phyloP scores from a whole-genome alignment of 2,888 invertebrate species.

The Cheilosia impressa region DNA sequence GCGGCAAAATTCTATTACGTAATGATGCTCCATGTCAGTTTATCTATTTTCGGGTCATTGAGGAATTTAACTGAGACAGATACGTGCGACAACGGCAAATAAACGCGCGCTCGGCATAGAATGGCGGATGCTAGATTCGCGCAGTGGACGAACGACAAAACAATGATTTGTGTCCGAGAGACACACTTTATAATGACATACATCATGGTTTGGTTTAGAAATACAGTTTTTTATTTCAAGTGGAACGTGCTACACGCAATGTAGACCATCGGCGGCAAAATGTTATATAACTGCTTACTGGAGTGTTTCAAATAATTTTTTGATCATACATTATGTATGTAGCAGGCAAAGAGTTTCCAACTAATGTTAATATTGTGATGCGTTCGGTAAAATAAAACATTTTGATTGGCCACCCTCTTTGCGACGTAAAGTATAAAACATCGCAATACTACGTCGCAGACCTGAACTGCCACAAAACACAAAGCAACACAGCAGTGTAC shows the following conservation, averaged over 20 bases:
- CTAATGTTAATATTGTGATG: too few relatives aligned
- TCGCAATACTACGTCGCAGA: too few relatives aligned
- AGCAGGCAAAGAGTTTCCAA: too few relatives aligned
- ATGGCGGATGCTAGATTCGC: constrained; percentile 49
- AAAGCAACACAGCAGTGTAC: too few relatives aligned
- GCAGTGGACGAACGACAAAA: constrained; percentile 15
- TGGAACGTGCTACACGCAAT: not conserved
- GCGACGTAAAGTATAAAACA: too few relatives aligned
- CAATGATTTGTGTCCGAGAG: constrained; percentile 57
- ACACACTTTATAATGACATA: constrained; percentile 38
- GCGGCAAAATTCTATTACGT: constrained; percentile 47
- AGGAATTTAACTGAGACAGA: constrained; percentile 30
- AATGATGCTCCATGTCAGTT: constrained; percentile 40
- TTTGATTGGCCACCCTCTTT: too few relatives aligned
- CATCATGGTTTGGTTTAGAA: constrained; percentile 48
- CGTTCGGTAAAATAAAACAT: too few relatives aligned
- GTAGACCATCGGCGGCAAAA: not conserved
- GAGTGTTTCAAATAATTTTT: too few relatives aligned
- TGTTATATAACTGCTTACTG: too few relatives aligned
- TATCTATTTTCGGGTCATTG: constrained; percentile 51
- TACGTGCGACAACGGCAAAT: constrained; percentile 5
- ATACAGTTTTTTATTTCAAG: constrained; percentile 1
- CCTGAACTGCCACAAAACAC: too few relatives aligned
- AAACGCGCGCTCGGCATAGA: constrained; percentile 35
- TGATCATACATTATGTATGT: too few relatives aligned